Conservation (phyloP, 2,888 invertebrate species). For the Ormyrus thymus region DNA sequence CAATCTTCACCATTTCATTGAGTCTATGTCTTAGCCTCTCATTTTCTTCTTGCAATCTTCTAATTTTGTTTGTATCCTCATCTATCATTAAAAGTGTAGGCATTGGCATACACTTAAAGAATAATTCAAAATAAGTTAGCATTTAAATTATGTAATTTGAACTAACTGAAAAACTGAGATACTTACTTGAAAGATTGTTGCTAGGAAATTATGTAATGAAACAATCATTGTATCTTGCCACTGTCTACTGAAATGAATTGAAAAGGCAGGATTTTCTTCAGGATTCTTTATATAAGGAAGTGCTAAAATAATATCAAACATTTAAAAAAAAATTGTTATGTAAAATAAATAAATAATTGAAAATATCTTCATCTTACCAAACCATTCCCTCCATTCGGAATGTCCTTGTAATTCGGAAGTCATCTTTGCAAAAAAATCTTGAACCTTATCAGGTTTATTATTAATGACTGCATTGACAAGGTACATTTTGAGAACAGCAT, state of each 20-base stretch:
- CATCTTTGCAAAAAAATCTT: constrained; percentile 93
- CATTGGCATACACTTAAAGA: constrained; percentile 86
- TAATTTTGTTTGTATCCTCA: constrained; percentile 87
- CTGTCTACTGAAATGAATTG: constrained; percentile 91
- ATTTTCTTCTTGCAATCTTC: constrained; percentile 90
- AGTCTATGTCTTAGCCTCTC: constrained; percentile 81
- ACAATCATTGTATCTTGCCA: constrained; percentile 97
- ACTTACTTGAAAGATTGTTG: constrained; percentile 86
- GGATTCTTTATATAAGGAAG: constrained; percentile 93
- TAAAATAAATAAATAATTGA: constrained; percentile 18
- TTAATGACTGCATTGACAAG: constrained; percentile 90
- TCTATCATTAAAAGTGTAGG: constrained; percentile 91
- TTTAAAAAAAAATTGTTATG: background rate
- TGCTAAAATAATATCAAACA: constrained; percentile 77
- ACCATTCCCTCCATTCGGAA: constrained; percentile 98
- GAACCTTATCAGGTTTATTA: constrained; percentile 88
- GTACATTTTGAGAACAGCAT: constrained; percentile 91
- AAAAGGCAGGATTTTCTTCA: constrained; percentile 91
- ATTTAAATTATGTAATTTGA: constrained; percentile 13
- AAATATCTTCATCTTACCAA: constrained; percentile 80
- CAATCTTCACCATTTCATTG: constrained; percentile 76
- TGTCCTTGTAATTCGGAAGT: constrained; percentile 91
- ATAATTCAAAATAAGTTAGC: constrained; percentile 1
- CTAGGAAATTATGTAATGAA: constrained; percentile 94
- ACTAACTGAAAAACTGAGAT: constrained; percentile 42